Evolutionary conservation across 2,113 vertebrate genomes (phyloP).

Genomic region (Motacilla alba): DNA sequence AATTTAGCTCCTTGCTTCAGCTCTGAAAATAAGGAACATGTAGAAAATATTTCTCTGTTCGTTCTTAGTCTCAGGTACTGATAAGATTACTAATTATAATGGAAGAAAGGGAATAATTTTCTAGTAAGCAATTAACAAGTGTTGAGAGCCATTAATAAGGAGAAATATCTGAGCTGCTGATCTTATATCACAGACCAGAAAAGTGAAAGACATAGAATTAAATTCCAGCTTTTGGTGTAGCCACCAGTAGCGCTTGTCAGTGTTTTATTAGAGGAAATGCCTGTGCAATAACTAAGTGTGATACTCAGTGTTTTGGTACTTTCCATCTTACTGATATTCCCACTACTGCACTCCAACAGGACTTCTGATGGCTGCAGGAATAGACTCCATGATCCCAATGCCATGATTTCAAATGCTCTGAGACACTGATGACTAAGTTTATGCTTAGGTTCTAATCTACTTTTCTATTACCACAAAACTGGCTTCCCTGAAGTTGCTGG

Average conservation of each 20-base stretch:
- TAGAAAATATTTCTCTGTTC: neutral
- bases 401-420: neutral
- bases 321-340: neutral
- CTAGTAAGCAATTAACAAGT: neutral
- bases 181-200: neutral
- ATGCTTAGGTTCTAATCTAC: neutral
- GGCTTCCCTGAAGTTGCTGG: neutral
- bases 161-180: neutral
- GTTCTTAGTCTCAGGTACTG: neutral
- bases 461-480: neutral
- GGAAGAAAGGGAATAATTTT: neutral
- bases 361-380: neutral
- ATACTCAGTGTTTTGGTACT: neutral
- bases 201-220: neutral
- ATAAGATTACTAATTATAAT: neutral
- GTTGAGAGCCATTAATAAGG: neutral
- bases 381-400: neutral
- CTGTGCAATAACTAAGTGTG: neutral
- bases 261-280: neutral
- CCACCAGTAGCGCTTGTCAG: neutral
- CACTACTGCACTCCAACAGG: neutral
- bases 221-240: neutral
- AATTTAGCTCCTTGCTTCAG: neutral
- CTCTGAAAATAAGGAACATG: neutral
- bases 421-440: neutral